Evolutionary conservation across 2,113 vertebrate species (phyloP).

Genomic region (Pogonocichla stellata): DNA sequence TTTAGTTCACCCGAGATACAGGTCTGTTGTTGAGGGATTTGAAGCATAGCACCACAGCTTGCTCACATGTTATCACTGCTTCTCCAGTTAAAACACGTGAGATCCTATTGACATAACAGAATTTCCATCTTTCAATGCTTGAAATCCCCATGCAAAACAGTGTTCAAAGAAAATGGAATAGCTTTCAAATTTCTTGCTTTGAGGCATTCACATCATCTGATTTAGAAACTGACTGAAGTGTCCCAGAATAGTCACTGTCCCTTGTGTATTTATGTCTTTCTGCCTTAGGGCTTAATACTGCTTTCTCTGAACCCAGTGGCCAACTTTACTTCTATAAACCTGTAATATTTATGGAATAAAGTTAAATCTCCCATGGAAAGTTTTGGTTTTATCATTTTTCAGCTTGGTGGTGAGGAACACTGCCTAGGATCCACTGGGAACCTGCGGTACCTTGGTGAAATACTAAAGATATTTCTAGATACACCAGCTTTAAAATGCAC

Average conservation of each 20-base stretch:
- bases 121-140: not conserved
- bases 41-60: not conserved
- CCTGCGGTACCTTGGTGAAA: not conserved
- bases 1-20: not conserved
- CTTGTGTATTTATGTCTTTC: not conserved
- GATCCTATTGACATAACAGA: not conserved
- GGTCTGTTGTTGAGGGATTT: not conserved
- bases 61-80: not conserved
- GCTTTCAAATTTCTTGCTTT: not conserved
- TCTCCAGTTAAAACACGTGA: not conserved
- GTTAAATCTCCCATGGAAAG: not conserved
- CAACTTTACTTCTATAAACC: not conserved
- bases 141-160: not conserved
- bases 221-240: not conserved
- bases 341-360: not conserved
- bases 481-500: not conserved
- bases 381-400: not conserved
- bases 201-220: not conserved
- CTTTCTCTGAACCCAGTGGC: not conserved
- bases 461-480: not conserved
- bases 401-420: not conserved
- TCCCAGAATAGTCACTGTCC: not conserved
- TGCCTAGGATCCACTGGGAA: not conserved
- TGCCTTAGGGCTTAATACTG: not conserved
- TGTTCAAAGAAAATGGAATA: not conserved